Evolutionary conservation across 2,888 invertebrate species (phyloP).

Genomic region (Polydrusus cervinus): DNA sequence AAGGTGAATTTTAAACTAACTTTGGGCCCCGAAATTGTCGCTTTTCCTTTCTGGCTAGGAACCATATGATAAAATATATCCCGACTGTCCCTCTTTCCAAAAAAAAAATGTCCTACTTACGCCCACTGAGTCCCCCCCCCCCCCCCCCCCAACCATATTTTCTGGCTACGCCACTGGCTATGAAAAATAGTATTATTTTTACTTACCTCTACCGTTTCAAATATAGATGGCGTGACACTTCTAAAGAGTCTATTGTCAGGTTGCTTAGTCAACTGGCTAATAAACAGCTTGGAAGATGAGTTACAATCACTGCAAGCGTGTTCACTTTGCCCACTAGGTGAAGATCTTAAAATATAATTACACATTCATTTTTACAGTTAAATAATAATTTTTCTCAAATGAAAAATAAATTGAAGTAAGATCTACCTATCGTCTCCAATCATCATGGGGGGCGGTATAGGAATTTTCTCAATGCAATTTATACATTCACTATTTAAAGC

Average conservation of each 20-base stretch:
- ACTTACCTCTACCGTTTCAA: constrained; percentile 67
- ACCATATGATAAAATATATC: too few species aligned
- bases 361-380: background rate
- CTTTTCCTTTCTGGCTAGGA: too few species aligned
- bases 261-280: constrained; percentile 67
- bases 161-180: too few species aligned
- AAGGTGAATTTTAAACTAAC: too few species aligned
- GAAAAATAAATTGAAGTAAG: too few species aligned
- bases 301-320: constrained; percentile 75
- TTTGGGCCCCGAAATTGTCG: too few species aligned
- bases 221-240: constrained; percentile 68
- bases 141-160: too few species aligned
- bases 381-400: too few species aligned
- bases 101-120: too few species aligned
- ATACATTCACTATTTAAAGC: constrained; percentile 75
- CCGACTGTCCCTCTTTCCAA: too few species aligned
- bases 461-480: constrained; percentile 69
- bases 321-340: constrained; percentile 91
- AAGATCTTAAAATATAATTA: constrained; percentile 74
- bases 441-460: constrained; percentile 67
- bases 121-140: too few species aligned
- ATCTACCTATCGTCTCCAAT: constrained; percentile 74
- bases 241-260: constrained; percentile 65
- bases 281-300: constrained; percentile 69
- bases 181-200: too few species aligned